phyloP scores from a whole-genome alignment of 2,113 vertebrate genomes.

The Tinamus guttatus region DNA sequence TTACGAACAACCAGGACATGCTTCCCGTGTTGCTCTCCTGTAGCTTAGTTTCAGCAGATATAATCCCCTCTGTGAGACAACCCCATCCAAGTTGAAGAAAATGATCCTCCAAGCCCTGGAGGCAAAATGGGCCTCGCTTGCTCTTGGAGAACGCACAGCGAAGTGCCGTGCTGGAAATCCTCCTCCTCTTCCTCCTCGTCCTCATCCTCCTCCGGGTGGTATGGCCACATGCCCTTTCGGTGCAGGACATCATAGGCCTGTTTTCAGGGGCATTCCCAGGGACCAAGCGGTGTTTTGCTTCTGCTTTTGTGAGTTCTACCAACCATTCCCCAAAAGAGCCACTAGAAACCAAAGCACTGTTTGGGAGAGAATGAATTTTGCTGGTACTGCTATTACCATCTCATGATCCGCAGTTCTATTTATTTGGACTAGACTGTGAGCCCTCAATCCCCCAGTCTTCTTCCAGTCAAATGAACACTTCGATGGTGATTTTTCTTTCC shows the following conservation, averaged over 20 bases:
- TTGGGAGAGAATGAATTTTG: background rate
- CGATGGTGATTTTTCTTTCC: background rate
- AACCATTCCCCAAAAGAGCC: background rate
- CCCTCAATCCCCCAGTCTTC: background rate
- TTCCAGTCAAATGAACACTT: background rate
- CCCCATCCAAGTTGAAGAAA: background rate
- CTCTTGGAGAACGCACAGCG: background rate
- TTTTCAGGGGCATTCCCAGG: background rate
- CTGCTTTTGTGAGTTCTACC: background rate
- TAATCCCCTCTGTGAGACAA: background rate
- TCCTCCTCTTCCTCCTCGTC: background rate
- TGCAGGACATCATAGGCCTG: background rate
- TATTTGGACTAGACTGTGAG: background rate
- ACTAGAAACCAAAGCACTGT: background rate
- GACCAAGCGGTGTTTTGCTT: background rate
- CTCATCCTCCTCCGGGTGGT: too few relatives aligned
- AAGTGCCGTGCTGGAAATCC: background rate
- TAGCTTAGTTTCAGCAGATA: background rate
- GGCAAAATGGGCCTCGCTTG: background rate
- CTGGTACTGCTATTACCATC: background rate
- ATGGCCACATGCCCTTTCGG: background rate
- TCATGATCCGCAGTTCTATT: background rate
- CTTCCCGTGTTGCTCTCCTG: background rate
- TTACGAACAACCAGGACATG: conserved; percentile 2
- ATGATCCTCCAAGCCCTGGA: background rate